These are phyloP conservation scores for Philotrypesis tridentata DNA, from an alignment of 1,140 invertebrate species.

Conservation along the genomic window DNA sequence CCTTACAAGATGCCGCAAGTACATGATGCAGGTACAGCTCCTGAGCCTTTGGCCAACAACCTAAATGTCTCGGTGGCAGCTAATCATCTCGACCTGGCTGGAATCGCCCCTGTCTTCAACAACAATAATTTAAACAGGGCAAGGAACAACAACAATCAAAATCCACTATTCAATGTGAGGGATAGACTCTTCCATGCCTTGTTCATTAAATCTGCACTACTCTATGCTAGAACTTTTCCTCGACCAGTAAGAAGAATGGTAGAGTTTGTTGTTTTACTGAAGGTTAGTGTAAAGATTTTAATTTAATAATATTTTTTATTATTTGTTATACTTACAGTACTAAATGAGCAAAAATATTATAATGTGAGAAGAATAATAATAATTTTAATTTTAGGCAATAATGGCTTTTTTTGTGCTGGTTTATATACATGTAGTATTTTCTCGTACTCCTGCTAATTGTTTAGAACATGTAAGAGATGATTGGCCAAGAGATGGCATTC, in stretches of 20 bases:
- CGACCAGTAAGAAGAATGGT: conserved; percentile 88
- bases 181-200: conserved; percentile 96
- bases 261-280: conserved; percentile 92
- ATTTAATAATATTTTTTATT: not conserved
- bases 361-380: not conserved
- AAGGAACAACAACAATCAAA: conserved; percentile 74
- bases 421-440: conserved; percentile 96
- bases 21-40: conserved; percentile 55
- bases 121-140: conserved; percentile 59
- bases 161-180: conserved; percentile 87
- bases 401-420: conserved; percentile 91
- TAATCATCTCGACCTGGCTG: conserved; percentile 65
- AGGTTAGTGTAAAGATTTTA: conserved; percentile 74
- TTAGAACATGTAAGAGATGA: conserved; percentile 90
- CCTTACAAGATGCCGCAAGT: conserved; percentile 61
- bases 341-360: not conserved
- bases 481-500: conserved; percentile 96
- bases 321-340: not conserved
- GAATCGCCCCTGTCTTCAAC: conserved; percentile 62
- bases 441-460: conserved; percentile 93
- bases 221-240: conserved; percentile 92
- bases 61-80: conserved; percentile 62
- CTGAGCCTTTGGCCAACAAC: conserved; percentile 59
- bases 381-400: conserved; percentile 79
- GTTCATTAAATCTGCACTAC: conserved; percentile 92